Evolutionary conservation across 2,797 vertebrate species (phyloP), one percentile per base, ranked within the genome.

Genomic region (Apodemus agrarius): DNA sequence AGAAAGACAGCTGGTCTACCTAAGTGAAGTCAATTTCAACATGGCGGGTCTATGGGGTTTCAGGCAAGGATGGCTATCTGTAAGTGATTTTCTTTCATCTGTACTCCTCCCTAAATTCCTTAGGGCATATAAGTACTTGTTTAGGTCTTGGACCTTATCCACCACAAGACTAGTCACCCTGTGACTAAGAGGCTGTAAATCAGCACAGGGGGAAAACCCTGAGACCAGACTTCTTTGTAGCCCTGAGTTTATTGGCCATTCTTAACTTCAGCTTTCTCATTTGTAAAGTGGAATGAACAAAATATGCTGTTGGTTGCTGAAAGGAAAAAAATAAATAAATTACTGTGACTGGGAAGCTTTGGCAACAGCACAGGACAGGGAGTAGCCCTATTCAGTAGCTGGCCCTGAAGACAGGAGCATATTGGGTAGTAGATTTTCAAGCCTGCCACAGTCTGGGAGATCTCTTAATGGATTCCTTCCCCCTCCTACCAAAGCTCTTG

Each of bases 251-350:
- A 31, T 59, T 34, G 26, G 65, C 21, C 49, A 31, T 34, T 43
- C 54, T 43, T 75, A 92, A 79, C 14, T 75, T 94, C 24, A 46
- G 80, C 46, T 88, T 91, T 95, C 80, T 85, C 52, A 57, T 80
- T 80, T 80, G 57, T 61, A 85, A 94, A 93, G 31, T 2, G 11
- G 72, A 17, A 57, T 8, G 16, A 24, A 19, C 3, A 24, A 1
- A n/a, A 31, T 11, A 34, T 3, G 21, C 63, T 5, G 0, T 46
- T 37, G 22, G 79, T 76, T 74, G 6, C 26, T 43, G 21, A 63
- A 43, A 85, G 85, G 85, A 82, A 40, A 22, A 19, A 72, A 61
- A 24, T 59, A 86, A 65, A 43, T n/a, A 78, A 46, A 46, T 22
- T 26, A 24, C 2, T 0, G 11, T 0, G 3, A 67, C 57, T 87